phyloP scores from a whole-genome alignment of 2,113 vertebrate species.

The Isichthys henryi region DNA sequence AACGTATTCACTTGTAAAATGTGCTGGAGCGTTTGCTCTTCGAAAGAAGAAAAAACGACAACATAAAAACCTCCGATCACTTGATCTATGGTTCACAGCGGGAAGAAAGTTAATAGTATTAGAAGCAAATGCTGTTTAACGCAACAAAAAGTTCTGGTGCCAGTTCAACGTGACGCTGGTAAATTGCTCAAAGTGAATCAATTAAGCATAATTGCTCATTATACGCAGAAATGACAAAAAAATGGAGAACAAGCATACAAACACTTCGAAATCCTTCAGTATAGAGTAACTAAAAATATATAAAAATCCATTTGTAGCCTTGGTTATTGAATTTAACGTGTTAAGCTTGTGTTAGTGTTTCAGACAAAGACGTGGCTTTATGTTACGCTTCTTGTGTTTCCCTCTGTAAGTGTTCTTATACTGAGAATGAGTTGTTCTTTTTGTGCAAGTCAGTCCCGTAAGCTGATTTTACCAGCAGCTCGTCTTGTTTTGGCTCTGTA shows the following conservation, averaged over 20 bases:
- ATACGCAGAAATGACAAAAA: background rate
- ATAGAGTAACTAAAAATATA: background rate
- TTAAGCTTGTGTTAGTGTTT: background rate
- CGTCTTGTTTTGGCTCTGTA: constrained; percentile 29
- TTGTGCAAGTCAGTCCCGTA: constrained; percentile 32
- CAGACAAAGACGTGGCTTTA: background rate
- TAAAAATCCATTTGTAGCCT: background rate
- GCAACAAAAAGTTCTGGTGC: background rate
- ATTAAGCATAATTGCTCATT: background rate
- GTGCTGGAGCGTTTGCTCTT: constrained; percentile 34
- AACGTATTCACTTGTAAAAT: constrained; percentile 26
- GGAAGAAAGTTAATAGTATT: background rate
- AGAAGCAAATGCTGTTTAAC: background rate
- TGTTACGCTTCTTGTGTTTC: background rate
- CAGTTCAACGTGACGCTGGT: background rate
- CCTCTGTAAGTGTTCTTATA: constrained; percentile 11
- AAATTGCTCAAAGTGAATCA: background rate
- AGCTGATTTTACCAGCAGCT: constrained; percentile 37
- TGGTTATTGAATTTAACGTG: background rate
- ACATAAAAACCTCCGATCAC: constrained; percentile 9
- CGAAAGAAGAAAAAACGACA: constrained; percentile 16
- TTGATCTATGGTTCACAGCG: constrained; percentile 9
- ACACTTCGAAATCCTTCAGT: background rate
- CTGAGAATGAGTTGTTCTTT: constrained; percentile 21
- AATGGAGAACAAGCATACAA: background rate